Percentiles rank a stretch among this genome's conserved stretches.
These are phyloP conservation scores for Ceraclea dissimilis DNA, from an alignment of 2,888 invertebrate genomes.

Conservation along the genomic window DNA sequence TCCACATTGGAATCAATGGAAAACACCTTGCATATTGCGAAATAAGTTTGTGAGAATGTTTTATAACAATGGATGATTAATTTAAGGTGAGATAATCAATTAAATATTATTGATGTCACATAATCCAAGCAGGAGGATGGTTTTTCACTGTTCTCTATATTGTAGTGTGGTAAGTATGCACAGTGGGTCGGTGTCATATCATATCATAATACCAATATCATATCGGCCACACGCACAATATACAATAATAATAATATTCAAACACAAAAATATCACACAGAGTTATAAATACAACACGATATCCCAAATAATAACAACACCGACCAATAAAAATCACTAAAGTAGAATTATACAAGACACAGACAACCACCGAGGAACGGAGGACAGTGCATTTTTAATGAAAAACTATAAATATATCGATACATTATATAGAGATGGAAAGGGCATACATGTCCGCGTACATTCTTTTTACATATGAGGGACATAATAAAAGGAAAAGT, in stretches of 20 bases:
- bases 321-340: slow-evolving; percentile 35
- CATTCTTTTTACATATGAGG: slow-evolving; percentile 3
- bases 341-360: slow-evolving; percentile 44
- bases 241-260: slow-evolving; percentile 1
- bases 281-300: slow-evolving; percentile 21
- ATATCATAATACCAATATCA: background rate
- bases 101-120: slow-evolving; percentile 22
- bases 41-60: too few relatives aligned
- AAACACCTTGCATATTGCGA: too few relatives aligned
- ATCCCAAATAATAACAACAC: slow-evolving; percentile 23
- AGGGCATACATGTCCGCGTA: slow-evolving; percentile 14
- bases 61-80: too few relatives aligned
- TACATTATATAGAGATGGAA: slow-evolving; percentile 9
- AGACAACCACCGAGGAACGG: slow-evolving; percentile 35
- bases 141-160: too few relatives aligned
- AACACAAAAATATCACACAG: slow-evolving; percentile 20
- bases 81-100: slow-evolving; percentile 17
- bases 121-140: background rate
- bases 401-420: slow-evolving; percentile 20
- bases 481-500: slow-evolving; percentile 30
- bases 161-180: slow-evolving; percentile 1
- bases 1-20: too few relatives aligned
- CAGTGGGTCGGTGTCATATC: background rate
- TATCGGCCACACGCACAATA: background rate
- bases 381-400: slow-evolving; percentile 38